Evolutionary conservation across 2,888 invertebrate species (phyloP).

Genomic region (Drosophila algonquin): DNA sequence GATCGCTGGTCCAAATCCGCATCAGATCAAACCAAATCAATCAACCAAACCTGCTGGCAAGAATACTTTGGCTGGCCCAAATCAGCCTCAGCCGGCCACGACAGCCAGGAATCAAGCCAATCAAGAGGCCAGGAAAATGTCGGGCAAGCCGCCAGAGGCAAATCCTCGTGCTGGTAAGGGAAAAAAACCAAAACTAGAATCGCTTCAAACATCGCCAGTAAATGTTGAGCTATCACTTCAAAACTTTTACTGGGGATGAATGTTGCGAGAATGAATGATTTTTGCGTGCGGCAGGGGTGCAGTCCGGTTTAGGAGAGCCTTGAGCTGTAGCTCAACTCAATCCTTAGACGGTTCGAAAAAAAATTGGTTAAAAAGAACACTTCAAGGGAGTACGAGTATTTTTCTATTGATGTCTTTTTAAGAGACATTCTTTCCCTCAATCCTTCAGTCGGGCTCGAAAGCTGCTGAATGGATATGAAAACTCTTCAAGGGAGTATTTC

Average conservation of each 20-base stretch:
- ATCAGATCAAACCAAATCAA: constrained; percentile 3
- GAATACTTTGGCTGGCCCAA: not conserved
- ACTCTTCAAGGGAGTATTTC: not conserved
- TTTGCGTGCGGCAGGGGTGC: not conserved
- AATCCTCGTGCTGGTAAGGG: constrained; percentile 23
- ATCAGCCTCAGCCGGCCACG: too few relatives aligned
- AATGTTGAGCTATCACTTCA: not conserved
- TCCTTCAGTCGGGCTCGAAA: not conserved
- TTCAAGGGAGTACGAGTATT: too few relatives aligned
- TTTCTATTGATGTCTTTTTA: not conserved
- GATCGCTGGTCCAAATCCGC: not conserved
- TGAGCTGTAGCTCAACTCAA: not conserved
- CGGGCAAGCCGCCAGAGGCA: not conserved
- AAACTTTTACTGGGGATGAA: not conserved
- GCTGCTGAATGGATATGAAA: not conserved
- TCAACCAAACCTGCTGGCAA: not conserved
- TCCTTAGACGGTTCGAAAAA: too few relatives aligned
- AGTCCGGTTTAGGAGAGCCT: not conserved
- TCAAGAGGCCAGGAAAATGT: not conserved
- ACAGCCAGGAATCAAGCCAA: not conserved
- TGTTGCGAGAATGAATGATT: not conserved
- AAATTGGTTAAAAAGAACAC: not conserved
- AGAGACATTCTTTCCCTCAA: not conserved
- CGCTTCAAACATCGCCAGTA: not conserved
- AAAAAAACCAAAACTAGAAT: not conserved